These are phyloP conservation scores for Spheniscus humboldti DNA, from an alignment of 2,797 vertebrate species.

Conservation along the genomic window DNA sequence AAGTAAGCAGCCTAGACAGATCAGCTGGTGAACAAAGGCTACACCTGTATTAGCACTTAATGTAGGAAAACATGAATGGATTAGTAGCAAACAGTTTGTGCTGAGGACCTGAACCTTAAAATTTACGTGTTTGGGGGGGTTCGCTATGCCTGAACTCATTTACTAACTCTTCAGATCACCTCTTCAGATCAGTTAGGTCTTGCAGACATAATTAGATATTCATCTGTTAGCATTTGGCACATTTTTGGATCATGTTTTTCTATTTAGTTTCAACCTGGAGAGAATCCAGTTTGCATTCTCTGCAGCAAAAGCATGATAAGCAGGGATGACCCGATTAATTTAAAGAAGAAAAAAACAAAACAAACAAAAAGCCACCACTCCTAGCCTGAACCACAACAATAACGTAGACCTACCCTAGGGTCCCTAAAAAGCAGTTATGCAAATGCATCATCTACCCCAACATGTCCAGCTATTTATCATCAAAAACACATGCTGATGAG, in stretches of 20 bases:
- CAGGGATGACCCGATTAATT: neutral
- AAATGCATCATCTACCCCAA: neutral
- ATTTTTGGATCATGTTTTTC: neutral
- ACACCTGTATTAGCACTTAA: neutral
- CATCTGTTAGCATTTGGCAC: neutral
- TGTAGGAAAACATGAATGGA: neutral
- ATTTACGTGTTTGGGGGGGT: fast-evolving
- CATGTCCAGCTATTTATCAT: neutral
- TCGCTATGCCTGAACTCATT: neutral
- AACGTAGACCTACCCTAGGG: neutral
- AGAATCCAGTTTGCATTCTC: neutral
- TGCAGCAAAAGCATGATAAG: neutral
- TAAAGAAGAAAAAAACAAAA: neutral
- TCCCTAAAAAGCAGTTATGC: neutral
- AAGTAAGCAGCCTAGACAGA: neutral
- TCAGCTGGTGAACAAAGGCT: neutral
- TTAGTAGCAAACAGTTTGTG: neutral
- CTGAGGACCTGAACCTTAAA: neutral
- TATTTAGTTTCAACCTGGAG: neutral
- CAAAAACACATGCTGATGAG: neutral
- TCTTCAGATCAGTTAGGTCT: neutral
- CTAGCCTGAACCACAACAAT: neutral
- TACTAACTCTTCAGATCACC: neutral
- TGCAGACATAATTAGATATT: neutral
- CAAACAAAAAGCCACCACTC: neutral